These are phyloP conservation scores for Agelastica alni DNA, from an alignment of 2,888 invertebrate species.

Conservation along the genomic window DNA sequence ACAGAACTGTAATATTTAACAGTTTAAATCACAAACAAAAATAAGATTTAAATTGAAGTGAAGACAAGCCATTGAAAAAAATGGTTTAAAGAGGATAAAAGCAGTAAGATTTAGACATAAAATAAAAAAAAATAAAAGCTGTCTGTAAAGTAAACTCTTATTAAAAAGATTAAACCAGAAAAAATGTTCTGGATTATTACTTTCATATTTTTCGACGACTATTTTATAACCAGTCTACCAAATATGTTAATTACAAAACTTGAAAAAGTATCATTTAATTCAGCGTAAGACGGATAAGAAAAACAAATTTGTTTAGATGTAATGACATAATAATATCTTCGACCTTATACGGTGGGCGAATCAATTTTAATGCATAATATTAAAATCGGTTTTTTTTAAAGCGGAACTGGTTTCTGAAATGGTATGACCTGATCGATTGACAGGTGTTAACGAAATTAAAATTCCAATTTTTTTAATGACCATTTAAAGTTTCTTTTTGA, in stretches of 20 bases:
- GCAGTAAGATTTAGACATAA: too few relatives aligned
- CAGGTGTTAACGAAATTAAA: constrained; percentile 17
- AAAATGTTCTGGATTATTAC: too few relatives aligned
- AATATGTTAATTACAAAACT: constrained; percentile 3
- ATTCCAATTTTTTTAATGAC: constrained; percentile 2
- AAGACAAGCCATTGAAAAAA: too few relatives aligned
- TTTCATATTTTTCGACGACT: too few relatives aligned
- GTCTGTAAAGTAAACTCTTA: too few relatives aligned
- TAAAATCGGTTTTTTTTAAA: constrained; percentile 17
- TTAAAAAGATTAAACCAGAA: too few relatives aligned
- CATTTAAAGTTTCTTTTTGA: constrained; percentile 8
- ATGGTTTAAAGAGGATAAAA: too few relatives aligned
- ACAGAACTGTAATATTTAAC: too few relatives aligned
- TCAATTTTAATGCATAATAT: constrained; percentile 20
- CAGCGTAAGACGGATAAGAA: constrained; percentile 12
- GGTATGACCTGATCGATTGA: constrained; percentile 13
- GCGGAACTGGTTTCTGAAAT: constrained; percentile 13
- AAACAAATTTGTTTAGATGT: constrained; percentile 18
- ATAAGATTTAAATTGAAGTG: too few relatives aligned
- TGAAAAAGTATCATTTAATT: neutral
- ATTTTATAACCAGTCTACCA: neutral
- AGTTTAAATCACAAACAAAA: too few relatives aligned
- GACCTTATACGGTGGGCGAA: constrained; percentile 17
- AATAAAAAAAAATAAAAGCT: too few relatives aligned
- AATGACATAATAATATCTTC: constrained; percentile 21